phyloP scores from a whole-genome alignment of 2,113 vertebrate species.

The Aplodontia rufa region DNA sequence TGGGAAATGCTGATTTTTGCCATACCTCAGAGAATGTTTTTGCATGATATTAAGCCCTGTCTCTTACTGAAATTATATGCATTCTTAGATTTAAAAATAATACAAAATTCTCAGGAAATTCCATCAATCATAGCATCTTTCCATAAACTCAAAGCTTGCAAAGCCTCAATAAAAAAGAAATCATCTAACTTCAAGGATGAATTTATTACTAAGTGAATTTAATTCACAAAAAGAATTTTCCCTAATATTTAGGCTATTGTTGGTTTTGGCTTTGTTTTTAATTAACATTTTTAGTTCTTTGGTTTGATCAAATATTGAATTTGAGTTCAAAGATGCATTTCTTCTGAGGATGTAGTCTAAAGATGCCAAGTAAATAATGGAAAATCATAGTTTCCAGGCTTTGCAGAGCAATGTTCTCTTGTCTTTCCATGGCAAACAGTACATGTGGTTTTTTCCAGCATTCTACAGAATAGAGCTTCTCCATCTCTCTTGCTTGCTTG shows the following conservation, averaged over 20 bases:
- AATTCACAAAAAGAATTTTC: conserved; percentile 51
- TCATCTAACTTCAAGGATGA: conserved; percentile 22
- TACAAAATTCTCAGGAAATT: conserved; percentile 11
- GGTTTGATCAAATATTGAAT: conserved; percentile 64
- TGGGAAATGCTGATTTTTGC: background rate
- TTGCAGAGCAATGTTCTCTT: background rate
- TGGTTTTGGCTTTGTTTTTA: conserved; percentile 56
- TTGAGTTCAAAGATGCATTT: conserved; percentile 62
- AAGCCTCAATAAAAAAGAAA: conserved; percentile 14
- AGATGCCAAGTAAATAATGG: conserved; percentile 27
- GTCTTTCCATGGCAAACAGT: background rate
- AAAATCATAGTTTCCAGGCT: conserved; percentile 9
- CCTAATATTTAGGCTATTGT: conserved; percentile 29
- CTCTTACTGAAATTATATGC: background rate
- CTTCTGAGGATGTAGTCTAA: conserved; percentile 16
- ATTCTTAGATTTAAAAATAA: conserved; percentile 21
- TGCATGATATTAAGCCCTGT: background rate
- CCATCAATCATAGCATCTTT: background rate
- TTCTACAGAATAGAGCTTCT: background rate
- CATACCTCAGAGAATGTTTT: background rate
- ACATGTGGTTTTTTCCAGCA: background rate
- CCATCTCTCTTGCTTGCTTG: background rate
- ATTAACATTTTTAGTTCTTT: conserved; percentile 46
- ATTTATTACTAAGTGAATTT: conserved; percentile 57
- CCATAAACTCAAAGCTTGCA: conserved; percentile 2